phyloP scores from a whole-genome alignment of 2,888 invertebrate genomes.

The Aricia artaxerxes region DNA sequence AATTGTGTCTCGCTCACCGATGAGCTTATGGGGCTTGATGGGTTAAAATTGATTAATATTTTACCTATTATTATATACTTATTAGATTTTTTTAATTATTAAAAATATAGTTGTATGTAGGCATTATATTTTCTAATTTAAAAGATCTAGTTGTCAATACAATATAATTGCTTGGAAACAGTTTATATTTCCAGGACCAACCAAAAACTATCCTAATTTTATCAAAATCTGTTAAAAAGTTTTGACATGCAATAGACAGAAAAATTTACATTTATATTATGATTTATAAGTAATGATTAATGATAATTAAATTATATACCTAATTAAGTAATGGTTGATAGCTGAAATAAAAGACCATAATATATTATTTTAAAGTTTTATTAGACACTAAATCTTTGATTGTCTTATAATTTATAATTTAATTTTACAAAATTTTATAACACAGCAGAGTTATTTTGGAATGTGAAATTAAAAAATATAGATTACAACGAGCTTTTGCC shows the following conservation, averaged over 20 bases:
- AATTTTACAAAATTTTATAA: slow-evolving; percentile 7
- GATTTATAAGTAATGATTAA: no score
- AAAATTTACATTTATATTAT: no score
- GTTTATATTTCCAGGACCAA: background rate
- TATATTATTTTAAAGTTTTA: background rate
- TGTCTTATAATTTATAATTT: background rate
- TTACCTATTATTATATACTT: no score
- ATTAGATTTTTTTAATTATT: background rate
- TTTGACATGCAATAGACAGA: no score
- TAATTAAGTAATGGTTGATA: background rate
- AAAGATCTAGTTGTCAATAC: background rate
- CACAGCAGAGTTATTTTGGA: slow-evolving; percentile 19
- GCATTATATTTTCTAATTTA: background rate
- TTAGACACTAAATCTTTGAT: slow-evolving; percentile 29
- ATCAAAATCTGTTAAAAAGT: no score
- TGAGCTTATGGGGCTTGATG: no score
- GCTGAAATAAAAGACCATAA: background rate
- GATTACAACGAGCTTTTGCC: background rate
- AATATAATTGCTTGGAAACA: background rate
- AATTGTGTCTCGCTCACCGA: no score
- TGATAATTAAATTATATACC: background rate
- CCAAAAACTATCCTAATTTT: background rate
- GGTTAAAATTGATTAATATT: background rate
- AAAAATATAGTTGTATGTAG: background rate
- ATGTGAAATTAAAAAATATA: slow-evolving; percentile 9